Conservation (phyloP, 2,888 invertebrate species). For the Epinotia nisella region DNA sequence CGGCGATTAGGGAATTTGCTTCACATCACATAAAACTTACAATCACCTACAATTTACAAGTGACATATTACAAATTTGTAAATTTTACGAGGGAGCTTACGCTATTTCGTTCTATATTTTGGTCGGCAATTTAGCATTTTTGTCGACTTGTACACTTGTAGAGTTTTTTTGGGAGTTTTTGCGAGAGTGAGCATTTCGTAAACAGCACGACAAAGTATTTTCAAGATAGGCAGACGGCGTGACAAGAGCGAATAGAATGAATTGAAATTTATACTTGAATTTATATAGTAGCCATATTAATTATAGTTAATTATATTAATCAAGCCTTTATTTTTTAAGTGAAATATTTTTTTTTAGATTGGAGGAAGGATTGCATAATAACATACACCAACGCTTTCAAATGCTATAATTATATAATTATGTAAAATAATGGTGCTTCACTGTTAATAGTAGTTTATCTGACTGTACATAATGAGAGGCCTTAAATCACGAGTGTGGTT, state of each 20-base stretch:
- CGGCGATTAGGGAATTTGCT: no score
- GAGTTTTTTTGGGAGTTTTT: no score
- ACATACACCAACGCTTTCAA: slow-evolving; percentile 15
- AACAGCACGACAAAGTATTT: background rate
- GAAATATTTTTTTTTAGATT: slow-evolving; percentile 5
- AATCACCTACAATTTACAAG: no score
- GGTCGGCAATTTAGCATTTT: no score
- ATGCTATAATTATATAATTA: slow-evolving; percentile 11
- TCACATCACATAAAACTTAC: no score
- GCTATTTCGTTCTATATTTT: no score
- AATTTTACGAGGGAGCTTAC: no score
- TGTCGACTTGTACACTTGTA: no score
- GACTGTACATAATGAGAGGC: no score
- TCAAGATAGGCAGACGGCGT: background rate
- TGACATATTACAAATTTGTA: no score
- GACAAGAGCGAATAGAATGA: background rate
- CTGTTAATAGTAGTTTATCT: no score
- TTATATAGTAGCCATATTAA: slow-evolving; percentile 30
- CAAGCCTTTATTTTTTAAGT: slow-evolving; percentile 14
- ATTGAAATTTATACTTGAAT: slow-evolving; percentile 8
- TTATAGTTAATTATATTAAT: slow-evolving; percentile 28
- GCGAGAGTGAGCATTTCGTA: background rate
- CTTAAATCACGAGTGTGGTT: no score
- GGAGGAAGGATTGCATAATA: background rate
- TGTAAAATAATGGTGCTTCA: slow-evolving; percentile 35